Base-by-base conservation (phyloP, 1,140 invertebrate species). In the Neodiprion virginianus region DNA sequence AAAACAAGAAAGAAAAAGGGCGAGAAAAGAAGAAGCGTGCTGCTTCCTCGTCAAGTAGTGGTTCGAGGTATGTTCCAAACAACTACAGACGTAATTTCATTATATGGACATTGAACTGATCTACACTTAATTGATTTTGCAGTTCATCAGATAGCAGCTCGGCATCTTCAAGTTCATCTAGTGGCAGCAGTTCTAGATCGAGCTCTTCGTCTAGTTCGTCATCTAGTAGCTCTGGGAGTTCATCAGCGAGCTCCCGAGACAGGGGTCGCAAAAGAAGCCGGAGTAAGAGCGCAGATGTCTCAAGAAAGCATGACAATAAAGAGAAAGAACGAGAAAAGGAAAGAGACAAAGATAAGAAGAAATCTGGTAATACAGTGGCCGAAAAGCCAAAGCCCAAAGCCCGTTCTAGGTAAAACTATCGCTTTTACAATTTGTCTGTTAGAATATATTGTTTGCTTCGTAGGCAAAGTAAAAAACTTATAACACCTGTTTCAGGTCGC, bases 91-190 rank as follows among this genome's bases (percentile, higher is more conserved):
- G 2, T 48, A 66, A 12, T 67, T 49, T 40, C 28, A 40, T 40
- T 5, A 5, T 40, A 40, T 0, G 2, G 28, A 40, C 28, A 40
- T 40, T 61, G 47, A 69, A 77, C 8, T 65, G 12, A 74, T 40
- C 28, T 40, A 61, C 53, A 53, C 53, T 50, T 78, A 72, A 70
- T 77, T 73, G 4, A 79, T 47, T 79, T 85, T 83, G 78, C 78
- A 95, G 94, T 87, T 95, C 94, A 17, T 95, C 94, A 8, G 92
- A 93, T 14, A 95, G 93, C 80, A 95, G 93, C 79, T 94, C 92
- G 9, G 87, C 85, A 40, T 91, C 90, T 5, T 91, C 90, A 50
- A 89, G 88, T 69, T 91, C 90, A 0, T 90, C 89, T 75, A 90
- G 89, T 67, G 90, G 90, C 12, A 89, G 89, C 49, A 91, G 89